A percentile compares a stretch with the other conserved stretches of the same genome.
Evolutionary conservation across 2,888 invertebrate genomes (phyloP).

Genomic region (Patella caerulea): DNA sequence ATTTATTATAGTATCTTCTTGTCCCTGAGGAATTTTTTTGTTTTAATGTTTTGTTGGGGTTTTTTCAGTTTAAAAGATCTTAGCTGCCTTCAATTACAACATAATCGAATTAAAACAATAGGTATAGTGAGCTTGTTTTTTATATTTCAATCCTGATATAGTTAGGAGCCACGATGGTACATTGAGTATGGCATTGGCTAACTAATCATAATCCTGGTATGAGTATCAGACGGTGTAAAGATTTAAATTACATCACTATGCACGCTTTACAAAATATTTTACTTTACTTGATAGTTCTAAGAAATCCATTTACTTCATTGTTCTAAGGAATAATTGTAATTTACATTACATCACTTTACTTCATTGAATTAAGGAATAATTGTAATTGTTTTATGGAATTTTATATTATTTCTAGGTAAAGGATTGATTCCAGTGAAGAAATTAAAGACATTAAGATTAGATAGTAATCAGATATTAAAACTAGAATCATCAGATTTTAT

Average conservation of each 20-base stretch:
- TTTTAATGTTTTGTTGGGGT: slow-evolving; percentile 13
- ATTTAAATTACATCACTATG: too few relatives aligned
- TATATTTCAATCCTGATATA: too few relatives aligned
- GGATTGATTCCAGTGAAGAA: slow-evolving; percentile 56
- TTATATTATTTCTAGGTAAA: slow-evolving; percentile 46
- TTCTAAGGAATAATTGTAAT: too few relatives aligned
- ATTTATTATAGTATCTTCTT: neutral
- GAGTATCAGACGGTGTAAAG: too few relatives aligned
- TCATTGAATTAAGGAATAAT: too few relatives aligned
- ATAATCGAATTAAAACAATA: slow-evolving; percentile 61
- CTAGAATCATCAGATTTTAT: slow-evolving; percentile 63
- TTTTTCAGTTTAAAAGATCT: slow-evolving; percentile 62
- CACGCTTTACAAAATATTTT: too few relatives aligned
- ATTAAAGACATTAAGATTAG: slow-evolving; percentile 60
- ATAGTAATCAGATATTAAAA: slow-evolving; percentile 61
- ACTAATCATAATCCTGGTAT: too few relatives aligned
- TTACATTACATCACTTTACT: too few relatives aligned
- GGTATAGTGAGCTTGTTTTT: slow-evolving; percentile 40
- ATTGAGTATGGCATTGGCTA: too few relatives aligned
- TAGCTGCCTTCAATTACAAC: slow-evolving; percentile 63
- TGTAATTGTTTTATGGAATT: neutral
- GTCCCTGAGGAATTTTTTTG: neutral
- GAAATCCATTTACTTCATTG: too few relatives aligned
- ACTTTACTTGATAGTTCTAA: too few relatives aligned
- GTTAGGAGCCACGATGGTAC: too few relatives aligned